These are phyloP conservation scores for Caenorhabditis tropicalis DNA, from an alignment of 1,140 invertebrate species.

Conservation along the genomic window DNA sequence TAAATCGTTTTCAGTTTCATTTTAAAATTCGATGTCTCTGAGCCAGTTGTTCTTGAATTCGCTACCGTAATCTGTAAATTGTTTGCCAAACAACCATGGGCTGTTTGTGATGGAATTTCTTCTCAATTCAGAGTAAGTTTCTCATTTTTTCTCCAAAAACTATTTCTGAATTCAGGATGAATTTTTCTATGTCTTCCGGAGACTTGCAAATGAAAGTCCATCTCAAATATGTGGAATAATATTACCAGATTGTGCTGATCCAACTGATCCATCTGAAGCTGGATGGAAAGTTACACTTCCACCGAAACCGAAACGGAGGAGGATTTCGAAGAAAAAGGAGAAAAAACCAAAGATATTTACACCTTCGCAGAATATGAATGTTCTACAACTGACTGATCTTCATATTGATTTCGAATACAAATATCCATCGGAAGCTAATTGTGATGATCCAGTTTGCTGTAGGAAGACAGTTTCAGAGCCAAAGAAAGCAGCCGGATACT, in stretches of 20 bases:
- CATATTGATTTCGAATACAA: conserved; percentile 73
- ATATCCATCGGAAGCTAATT: conserved; percentile 72
- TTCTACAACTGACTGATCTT: conserved; percentile 75
- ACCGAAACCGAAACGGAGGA: conserved; percentile 46
- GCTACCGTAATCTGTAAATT: conserved; percentile 46
- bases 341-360: not conserved
- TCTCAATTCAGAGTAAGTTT: conserved; percentile 55
- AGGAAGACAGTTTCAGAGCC: conserved; percentile 50
- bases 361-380: conserved; percentile 58
- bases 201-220: conserved; percentile 46
- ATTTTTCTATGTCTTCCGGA: conserved; percentile 57
- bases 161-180: conserved; percentile 54
- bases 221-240: conserved; percentile 53
- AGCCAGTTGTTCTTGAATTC: conserved; percentile 31
- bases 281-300: conserved; percentile 48
- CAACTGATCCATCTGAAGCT: conserved; percentile 40
- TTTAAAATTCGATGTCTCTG: conserved; percentile 40
- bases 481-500: conserved; percentile 64
- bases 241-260: conserved; percentile 52
- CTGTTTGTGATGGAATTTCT: conserved; percentile 54
- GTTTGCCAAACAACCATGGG: conserved; percentile 50
- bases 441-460: conserved; percentile 74
- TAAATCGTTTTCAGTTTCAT: not conserved
- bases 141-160: conserved; percentile 7
- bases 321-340: not conserved